A percentile compares a stretch with the other conserved stretches of the same genome.
Conservation (phyloP, 2,888 invertebrate species). For the Heliconius sara region DNA sequence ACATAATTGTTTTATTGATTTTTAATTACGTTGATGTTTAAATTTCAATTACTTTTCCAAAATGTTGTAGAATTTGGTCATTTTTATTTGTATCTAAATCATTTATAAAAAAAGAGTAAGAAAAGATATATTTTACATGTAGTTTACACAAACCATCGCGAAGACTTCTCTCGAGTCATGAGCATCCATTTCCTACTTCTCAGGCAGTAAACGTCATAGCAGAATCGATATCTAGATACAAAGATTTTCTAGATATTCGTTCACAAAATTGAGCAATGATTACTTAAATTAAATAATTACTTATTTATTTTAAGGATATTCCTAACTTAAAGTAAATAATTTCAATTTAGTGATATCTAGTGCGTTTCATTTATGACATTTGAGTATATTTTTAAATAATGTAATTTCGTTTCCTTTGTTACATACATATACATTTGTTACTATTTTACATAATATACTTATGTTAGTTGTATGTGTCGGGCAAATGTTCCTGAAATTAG, state of each 20-base stretch:
- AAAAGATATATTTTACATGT: neutral
- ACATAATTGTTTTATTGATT: constrained; percentile 36
- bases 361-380: neutral
- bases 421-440: no score
- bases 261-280: constrained; percentile 80
- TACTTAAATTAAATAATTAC: constrained; percentile 73
- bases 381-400: neutral
- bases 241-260: constrained; percentile 52
- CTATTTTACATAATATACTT: neutral
- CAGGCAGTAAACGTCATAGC: constrained; percentile 30
- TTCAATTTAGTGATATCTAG: neutral
- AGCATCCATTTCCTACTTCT: constrained; percentile 14
- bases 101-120: constrained; percentile 6
- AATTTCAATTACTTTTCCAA: constrained; percentile 31
- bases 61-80: constrained; percentile 19
- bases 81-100: constrained; percentile 5
- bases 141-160: neutral
- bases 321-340: constrained; percentile 41
- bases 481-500: neutral
- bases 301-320: constrained; percentile 73
- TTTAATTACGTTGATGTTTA: constrained; percentile 20
- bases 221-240: constrained; percentile 22
- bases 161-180: neutral
- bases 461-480: neutral
- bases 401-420: neutral